Conservation (phyloP, 2,113 vertebrate species). For the Taurulus bubalis region DNA sequence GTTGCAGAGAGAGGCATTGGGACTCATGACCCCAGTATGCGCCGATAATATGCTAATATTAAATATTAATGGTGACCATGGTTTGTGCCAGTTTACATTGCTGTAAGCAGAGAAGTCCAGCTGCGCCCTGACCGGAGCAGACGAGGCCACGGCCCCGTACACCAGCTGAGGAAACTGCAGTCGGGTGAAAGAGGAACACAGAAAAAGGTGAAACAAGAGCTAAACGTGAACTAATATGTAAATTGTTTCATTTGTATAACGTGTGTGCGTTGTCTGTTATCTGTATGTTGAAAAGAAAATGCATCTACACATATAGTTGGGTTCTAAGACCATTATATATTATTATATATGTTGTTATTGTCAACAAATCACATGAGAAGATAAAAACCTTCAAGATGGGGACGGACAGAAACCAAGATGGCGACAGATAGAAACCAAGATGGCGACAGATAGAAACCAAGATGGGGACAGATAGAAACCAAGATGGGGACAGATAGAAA, state of each 20-base stretch:
- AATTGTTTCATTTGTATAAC: background rate
- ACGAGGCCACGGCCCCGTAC: slow-evolving; percentile 88
- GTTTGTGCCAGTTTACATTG: slow-evolving; percentile 76
- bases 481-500: no score
- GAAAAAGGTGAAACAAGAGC: background rate
- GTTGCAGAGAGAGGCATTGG: no score
- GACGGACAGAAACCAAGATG: no score
- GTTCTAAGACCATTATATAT: background rate
- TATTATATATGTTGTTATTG: background rate
- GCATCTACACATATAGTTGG: background rate
- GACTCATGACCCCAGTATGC: no score
- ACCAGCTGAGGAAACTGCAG: slow-evolving; percentile 88
- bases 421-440: no score
- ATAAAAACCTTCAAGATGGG: no score
- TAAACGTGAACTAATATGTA: no score
- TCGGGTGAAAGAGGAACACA: background rate
- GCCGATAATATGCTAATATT: background rate
- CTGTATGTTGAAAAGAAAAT: background rate
- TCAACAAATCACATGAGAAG: background rate
- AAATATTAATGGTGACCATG: background rate
- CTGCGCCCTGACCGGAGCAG: slow-evolving; percentile 86
- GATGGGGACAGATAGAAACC: no score
- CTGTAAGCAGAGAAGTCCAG: slow-evolving; percentile 89
- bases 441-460: no score
- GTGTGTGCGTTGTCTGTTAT: background rate